Conservation (phyloP, 92 coral and sea anemone species). For the Palythoa grandis region DNA sequence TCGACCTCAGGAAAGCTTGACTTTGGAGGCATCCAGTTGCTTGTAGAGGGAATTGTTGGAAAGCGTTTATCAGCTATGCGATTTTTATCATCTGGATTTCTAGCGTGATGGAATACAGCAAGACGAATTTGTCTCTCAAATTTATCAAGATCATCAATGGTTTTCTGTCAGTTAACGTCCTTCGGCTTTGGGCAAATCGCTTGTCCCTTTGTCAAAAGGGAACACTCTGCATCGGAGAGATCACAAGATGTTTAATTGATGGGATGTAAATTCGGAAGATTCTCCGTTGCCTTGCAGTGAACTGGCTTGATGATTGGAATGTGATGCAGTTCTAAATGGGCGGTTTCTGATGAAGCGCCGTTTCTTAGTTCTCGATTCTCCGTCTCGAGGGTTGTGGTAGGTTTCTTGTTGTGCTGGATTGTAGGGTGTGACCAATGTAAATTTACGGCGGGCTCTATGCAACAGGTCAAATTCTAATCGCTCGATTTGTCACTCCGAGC, state of each 20-base stretch:
- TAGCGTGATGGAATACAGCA: too few species aligned
- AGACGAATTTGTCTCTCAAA: neutral
- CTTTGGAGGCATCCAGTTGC: slow-evolving; percentile 56
- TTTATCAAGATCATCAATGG: neutral
- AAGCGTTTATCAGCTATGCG: neutral
- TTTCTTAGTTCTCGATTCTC: too few species aligned
- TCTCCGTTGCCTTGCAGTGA: too few species aligned
- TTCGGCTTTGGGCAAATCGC: neutral
- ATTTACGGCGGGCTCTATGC: slow-evolving; percentile 30
- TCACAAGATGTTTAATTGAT: neutral
- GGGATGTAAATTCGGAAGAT: neutral
- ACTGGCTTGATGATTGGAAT: too few species aligned
- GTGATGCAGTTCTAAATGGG: slow-evolving; percentile 23
- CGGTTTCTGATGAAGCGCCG: slow-evolving; percentile 29
- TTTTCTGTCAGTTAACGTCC: neutral
- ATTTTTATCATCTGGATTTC: too few species aligned
- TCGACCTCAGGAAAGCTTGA: slow-evolving; percentile 48
- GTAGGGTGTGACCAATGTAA: slow-evolving; percentile 35
- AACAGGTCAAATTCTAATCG: slow-evolving; percentile 26
- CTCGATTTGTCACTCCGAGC: neutral
- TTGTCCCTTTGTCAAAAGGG: neutral
- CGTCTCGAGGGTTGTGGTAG: too few species aligned
- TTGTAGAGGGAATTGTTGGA: slow-evolving; percentile 33
- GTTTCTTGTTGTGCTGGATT: slow-evolving; percentile 21
- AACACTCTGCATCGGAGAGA: neutral